A percentile compares a stretch with the other conserved stretches of the same genome.
phyloP scores from a whole-genome alignment of 1,140 invertebrate genomes.

The Amyelois transitella region DNA sequence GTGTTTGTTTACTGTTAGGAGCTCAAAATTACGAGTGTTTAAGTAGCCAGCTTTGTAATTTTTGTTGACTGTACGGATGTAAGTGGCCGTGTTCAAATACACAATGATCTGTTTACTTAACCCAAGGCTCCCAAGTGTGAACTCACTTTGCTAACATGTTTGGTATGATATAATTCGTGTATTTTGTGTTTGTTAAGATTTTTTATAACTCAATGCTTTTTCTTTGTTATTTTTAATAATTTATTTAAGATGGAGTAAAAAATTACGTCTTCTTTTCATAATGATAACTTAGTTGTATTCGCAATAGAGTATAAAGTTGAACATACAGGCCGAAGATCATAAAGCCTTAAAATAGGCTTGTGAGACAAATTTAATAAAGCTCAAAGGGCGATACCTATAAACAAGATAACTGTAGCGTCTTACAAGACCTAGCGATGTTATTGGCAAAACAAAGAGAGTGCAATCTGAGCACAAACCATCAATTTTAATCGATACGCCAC shows the following conservation, averaged over 20 bases:
- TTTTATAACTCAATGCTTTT: not conserved
- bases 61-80: not conserved
- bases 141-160: not conserved
- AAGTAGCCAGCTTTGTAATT: not conserved
- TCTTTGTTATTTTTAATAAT: too few species aligned
- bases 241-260: too few species aligned
- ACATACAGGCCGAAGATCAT: too few species aligned
- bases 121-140: not conserved
- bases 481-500: not conserved
- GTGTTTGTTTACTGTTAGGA: too few species aligned
- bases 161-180: not conserved
- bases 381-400: too few species aligned
- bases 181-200: not conserved
- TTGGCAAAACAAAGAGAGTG: not conserved
- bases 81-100: not conserved
- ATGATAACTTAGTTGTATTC: too few species aligned
- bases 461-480: not conserved
- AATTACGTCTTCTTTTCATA: too few species aligned
- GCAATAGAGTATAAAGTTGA: too few species aligned
- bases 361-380: too few species aligned
- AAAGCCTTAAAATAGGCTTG: not conserved
- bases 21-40: too few species aligned
- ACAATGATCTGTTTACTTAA: not conserved
- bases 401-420: not conserved
- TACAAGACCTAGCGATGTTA: not conserved